Base-by-base conservation (phyloP, 2,113 vertebrate genomes). In the Stigmatopora argus region DNA sequence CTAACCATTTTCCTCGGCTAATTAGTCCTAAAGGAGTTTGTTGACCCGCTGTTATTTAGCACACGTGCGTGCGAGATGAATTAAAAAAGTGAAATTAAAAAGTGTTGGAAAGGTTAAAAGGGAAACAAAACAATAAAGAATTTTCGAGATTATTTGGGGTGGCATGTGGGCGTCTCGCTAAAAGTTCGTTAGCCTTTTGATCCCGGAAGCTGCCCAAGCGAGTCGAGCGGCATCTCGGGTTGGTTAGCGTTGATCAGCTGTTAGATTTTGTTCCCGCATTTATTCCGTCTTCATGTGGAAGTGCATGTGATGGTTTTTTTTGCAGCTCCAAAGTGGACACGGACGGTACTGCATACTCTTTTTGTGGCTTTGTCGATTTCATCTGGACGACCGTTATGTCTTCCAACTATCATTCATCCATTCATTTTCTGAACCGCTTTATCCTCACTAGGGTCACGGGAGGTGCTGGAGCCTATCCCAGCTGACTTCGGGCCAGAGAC, bases 11-110 rank as follows among this genome's bases (percentile, higher is more conserved):
- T 45, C 23, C 19, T 19, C 38, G 7, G 41, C 38, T 61, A 61
- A 61, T 61, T 61, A 61, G n/a, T 45, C 59, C 41, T 21, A 45
- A 45, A 61, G 38, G 59, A 61, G 38, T 45, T 21, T 41, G 19
- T n/a, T 21, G 41, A 44, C 38, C 58, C 9, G n/a, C 35, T n/a
- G 8, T 35, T 60, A 44, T 60, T 44, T 60, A 21, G 26, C 18
- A 21, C 35, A 5, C 23, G 2, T 1, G 12, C 13, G 1, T 7
- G 23, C 53, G 6, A 13, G 12, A 31, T 13, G 26, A 26, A 56
- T 53, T 13, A 21, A 7, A 21, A 44, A 61, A 44, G n/a, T 44
- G 5, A 61, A 23, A 45, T 21, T 13, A 44, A 6, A 61, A 61
- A 13, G 38, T 45, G 19, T 14, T 14, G n/a, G 38, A 45, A 61